Conservation (phyloP, 2,797 vertebrate genomes). For the Falco naumanni region DNA sequence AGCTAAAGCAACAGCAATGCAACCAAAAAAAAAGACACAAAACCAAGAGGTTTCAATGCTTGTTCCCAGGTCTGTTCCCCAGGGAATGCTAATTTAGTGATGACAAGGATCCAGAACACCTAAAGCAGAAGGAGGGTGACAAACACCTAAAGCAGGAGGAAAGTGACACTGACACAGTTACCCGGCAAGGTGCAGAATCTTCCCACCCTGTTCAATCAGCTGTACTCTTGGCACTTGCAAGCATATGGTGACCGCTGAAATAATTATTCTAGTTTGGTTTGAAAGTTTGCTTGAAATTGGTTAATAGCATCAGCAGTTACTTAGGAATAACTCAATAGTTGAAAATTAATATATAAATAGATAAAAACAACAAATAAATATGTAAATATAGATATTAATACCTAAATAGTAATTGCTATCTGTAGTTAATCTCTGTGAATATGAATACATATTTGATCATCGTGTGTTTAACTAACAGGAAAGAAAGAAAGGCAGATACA, state of each 20-base stretch:
- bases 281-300: background rate
- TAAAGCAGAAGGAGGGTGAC: background rate
- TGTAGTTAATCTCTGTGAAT: too few species aligned
- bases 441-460: too few species aligned
- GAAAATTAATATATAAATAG: background rate
- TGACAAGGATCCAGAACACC: too few species aligned
- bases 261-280: background rate
- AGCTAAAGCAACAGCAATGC: background rate
- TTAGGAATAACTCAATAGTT: background rate
- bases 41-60: background rate
- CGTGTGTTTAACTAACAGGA: background rate
- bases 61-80: background rate
- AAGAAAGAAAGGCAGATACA: background rate
- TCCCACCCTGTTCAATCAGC: background rate
- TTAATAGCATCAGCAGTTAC: background rate
- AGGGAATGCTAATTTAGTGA: background rate
- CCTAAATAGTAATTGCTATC: too few species aligned
- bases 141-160: background rate
- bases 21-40: too few species aligned
- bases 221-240: background rate
- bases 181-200: rapidly evolving
- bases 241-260: rapidly evolving
- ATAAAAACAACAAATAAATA: too few species aligned
- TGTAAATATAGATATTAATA: background rate
- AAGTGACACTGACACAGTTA: rapidly evolving